These are phyloP conservation scores for Platycheirus albimanus DNA, from an alignment of 2,888 invertebrate genomes.

Conservation along the genomic window DNA sequence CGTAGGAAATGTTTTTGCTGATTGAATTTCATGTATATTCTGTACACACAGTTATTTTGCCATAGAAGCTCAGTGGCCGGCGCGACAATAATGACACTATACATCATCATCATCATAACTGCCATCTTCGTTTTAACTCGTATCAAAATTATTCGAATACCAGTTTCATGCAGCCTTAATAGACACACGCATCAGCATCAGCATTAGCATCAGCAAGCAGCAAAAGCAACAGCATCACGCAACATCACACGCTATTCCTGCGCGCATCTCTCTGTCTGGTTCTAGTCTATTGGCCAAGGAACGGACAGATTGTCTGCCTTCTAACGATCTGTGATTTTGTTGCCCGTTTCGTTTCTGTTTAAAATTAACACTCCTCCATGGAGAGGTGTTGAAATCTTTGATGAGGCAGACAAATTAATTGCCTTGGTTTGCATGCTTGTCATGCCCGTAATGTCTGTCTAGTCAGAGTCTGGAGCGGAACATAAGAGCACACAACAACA, in stretches of 20 bases:
- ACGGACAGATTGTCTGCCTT: constrained; percentile 7
- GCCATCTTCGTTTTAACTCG: constrained; percentile 9
- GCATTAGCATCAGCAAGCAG: too few species aligned
- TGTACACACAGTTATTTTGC: constrained; percentile 24
- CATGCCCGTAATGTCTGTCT: constrained; percentile 53
- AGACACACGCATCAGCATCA: constrained; percentile 16
- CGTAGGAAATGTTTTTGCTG: constrained; percentile 31
- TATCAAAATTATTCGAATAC: constrained; percentile 13
- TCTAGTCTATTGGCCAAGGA: constrained; percentile 26
- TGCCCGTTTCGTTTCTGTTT: background rate
- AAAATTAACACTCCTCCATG: constrained; percentile 31
- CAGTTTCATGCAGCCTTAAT: constrained; percentile 22
- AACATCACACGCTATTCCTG: constrained; percentile 7
- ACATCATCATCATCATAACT: constrained; percentile 37
- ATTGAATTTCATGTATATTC: constrained; percentile 40
- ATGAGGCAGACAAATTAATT: constrained; percentile 65
- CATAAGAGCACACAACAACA: constrained; percentile 7
- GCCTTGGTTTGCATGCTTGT: constrained; percentile 32
- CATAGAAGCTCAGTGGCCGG: constrained; percentile 21
- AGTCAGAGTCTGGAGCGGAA: constrained; percentile 63
- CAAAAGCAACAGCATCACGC: too few species aligned
- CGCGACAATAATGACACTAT: constrained; percentile 58
- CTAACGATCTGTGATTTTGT: constrained; percentile 23
- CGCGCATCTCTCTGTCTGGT: constrained; percentile 17
- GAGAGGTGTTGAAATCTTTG: constrained; percentile 69